These are phyloP conservation scores for Datnioides undecimradiatus DNA, from an alignment of 2,113 vertebrate genomes.

Conservation along the genomic window DNA sequence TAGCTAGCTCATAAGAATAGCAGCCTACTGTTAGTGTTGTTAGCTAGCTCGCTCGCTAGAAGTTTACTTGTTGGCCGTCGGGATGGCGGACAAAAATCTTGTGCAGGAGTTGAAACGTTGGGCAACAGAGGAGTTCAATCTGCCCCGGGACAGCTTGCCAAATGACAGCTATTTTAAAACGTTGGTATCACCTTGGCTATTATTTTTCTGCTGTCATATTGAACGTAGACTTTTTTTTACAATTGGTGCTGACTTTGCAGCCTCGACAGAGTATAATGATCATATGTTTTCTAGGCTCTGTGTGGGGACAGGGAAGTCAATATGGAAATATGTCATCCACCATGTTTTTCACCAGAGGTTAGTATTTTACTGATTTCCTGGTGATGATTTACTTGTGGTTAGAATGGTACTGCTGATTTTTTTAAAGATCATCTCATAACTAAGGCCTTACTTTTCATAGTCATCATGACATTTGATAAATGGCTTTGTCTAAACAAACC, in stretches of 20 bases:
- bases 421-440: not conserved
- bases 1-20: not conserved
- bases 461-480: not conserved
- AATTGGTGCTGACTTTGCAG: not conserved
- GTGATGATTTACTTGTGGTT: not conserved
- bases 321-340: constrained; percentile 83
- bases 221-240: not conserved
- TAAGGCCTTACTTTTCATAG: not conserved
- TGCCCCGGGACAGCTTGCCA: constrained; percentile 74
- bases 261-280: not conserved
- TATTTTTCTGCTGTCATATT: not conserved
- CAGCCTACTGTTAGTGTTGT: not conserved
- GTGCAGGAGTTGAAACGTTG: constrained; percentile 79
- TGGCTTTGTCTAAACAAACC: not conserved
- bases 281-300: constrained; percentile 74
- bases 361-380: constrained; percentile 1
- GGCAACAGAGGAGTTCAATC: constrained; percentile 81
- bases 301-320: constrained; percentile 82
- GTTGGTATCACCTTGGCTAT: constrained; percentile 56
- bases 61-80: not conserved
- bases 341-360: constrained; percentile 83
- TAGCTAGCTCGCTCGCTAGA: not conserved
- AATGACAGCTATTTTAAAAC: constrained; percentile 82
- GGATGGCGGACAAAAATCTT: constrained; percentile 76
- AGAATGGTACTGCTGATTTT: not conserved